Evolutionary conservation across 1,140 invertebrate genomes (phyloP).

Genomic region (Bombus balteatus): DNA sequence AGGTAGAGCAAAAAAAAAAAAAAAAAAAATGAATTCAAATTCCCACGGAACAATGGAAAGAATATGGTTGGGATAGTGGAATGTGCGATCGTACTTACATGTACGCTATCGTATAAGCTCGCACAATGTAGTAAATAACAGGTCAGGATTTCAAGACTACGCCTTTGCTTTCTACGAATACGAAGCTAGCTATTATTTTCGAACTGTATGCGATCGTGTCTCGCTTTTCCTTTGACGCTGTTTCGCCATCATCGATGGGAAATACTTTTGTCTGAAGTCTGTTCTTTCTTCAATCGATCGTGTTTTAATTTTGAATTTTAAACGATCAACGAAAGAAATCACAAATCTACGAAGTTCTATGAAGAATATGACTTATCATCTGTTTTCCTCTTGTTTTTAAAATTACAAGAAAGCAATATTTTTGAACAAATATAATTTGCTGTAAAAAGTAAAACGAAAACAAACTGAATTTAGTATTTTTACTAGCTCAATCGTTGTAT

Average conservation of each 20-base stretch:
- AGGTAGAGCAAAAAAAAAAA: background rate
- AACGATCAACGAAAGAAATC: background rate
- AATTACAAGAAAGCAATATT: background rate
- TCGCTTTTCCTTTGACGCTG: constrained; percentile 46
- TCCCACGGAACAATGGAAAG: background rate
- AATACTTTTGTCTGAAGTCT: background rate
- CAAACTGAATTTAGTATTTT: background rate
- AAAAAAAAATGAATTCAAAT: background rate
- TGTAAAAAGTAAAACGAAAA: too few species aligned
- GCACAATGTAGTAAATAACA: constrained; percentile 35
- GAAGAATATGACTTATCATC: background rate
- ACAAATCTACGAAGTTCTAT: too few species aligned
- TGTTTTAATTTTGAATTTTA: background rate
- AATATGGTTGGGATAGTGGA: background rate
- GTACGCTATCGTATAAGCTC: background rate
- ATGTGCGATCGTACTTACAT: background rate
- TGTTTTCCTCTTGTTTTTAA: background rate
- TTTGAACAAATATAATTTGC: background rate
- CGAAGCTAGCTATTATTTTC: constrained; percentile 54
- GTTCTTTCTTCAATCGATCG: background rate
- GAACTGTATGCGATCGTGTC: constrained; percentile 33
- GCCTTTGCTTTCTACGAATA: constrained; percentile 48
- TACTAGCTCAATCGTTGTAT: too few species aligned
- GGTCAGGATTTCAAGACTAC: constrained; percentile 45
- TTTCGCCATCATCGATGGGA: constrained; percentile 48